Evolutionary conservation across 2,797 vertebrate species (phyloP), one percentile per base, ranked within the genome.

Genomic region (Pangasius mekongensis): DNA sequence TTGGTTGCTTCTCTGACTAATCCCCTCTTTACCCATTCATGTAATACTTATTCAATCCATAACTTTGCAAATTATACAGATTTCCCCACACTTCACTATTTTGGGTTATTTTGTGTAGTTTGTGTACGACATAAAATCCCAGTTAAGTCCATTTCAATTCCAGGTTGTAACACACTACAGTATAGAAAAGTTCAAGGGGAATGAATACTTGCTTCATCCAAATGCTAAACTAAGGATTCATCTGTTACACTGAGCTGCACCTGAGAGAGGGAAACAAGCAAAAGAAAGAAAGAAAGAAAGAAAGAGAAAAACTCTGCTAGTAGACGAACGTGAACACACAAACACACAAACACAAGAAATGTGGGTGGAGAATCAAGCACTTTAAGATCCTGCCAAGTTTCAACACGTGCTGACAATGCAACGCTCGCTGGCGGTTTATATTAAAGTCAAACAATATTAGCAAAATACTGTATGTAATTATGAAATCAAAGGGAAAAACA

Each of bases 391-490:
- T 78, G 85, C 74, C 74, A 86, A 78, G 74, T 66, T 78, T 78
- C 20, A 84, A 33, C 85, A 86, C 58, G 43, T 66, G 73, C 85
- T 39, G 85, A 77, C 74, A 64, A n/a, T 0, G 24, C 80, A 82
- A 13, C 0, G 2, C 77, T 13, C 33, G 14, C 77, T 9, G 8
- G 77, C 20, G 58, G 54, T 80, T 56, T 58, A 80, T 36, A 24
- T 2, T 82, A 62, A 82, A 62, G 58, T 67, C n/a, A 52, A 67
- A 52, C 16, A 67, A 84, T 30, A 83, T 67, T 9, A 74, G 14
- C 69, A 60, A 66, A 86, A 86, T 78, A 18, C 58, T 86, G 47
- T n/a, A 64, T 86, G 74, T 78, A 49, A 78, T 86, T 78, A 66
- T 54, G 16, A 86, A 77, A 86, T 86, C 80, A 64, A 66, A 43